Evolutionary conservation across 2,113 vertebrate genomes (phyloP).

Genomic region (Falco punctatus): DNA sequence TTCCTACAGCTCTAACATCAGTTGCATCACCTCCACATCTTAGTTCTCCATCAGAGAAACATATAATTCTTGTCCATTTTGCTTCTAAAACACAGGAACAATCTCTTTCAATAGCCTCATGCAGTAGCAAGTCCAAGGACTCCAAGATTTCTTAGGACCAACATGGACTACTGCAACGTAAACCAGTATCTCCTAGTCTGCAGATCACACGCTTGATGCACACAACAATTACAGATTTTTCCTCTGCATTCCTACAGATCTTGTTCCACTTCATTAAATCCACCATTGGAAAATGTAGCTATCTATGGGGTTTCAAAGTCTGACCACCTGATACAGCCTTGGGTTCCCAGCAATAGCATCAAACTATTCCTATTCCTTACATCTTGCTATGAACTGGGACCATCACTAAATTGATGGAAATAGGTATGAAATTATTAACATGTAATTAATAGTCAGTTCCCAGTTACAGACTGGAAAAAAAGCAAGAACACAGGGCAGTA

Average conservation of each 20-base stretch:
- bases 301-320: background rate
- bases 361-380: background rate
- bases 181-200: background rate
- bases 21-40: background rate
- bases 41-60: background rate
- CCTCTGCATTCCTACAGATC: background rate
- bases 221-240: background rate
- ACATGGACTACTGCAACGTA: fast-evolving
- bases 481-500: background rate
- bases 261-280: background rate
- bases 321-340: background rate
- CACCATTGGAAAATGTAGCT: background rate
- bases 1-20: background rate
- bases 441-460: background rate
- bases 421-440: background rate
- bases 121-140: background rate
- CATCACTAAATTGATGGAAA: background rate
- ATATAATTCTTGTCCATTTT: background rate
- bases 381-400: background rate
- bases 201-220: background rate
- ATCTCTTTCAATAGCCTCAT: background rate
- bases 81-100: background rate
- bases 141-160: fast-evolving
- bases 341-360: background rate
- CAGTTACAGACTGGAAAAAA: background rate